A percentile compares a stretch with the other conserved stretches of the same genome.
Evolutionary conservation across 1,140 invertebrate genomes (phyloP).

Genomic region (Rhopalosiphum maidis): DNA sequence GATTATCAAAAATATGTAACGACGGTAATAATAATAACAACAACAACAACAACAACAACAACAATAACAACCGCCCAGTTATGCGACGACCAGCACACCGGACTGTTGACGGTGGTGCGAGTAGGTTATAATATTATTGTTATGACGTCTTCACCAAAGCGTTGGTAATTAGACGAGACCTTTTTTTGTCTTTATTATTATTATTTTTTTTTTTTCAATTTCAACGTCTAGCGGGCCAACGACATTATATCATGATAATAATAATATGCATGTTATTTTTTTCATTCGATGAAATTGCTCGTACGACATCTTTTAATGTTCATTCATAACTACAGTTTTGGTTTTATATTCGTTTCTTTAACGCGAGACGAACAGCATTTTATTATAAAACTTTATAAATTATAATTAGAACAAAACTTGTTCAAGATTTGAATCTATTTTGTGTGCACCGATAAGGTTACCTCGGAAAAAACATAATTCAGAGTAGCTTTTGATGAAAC

Average conservation of each 20-base stretch:
- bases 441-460: background rate
- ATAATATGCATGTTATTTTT: background rate
- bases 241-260: background rate
- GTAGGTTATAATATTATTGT: too few species aligned
- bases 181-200: too few species aligned
- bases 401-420: conserved; percentile 13
- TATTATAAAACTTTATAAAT: conserved; percentile 13
- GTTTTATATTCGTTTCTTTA: background rate
- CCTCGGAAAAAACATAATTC: background rate
- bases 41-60: too few species aligned
- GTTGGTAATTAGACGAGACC: too few species aligned
- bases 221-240: too few species aligned
- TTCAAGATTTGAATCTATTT: conserved; percentile 3
- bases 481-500: conserved; percentile 15
- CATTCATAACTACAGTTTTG: background rate
- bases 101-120: too few species aligned
- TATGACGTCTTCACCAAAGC: too few species aligned
- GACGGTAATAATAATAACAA: too few species aligned
- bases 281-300: background rate
- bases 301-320: background rate
- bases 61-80: too few species aligned
- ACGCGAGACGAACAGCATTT: background rate
- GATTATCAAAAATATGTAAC: background rate
- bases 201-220: background rate
- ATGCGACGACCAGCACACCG: too few species aligned